Percentiles rank a stretch among this genome's conserved stretches.
These are phyloP conservation scores for Poeciliopsis prolifica DNA, from an alignment of 2,113 vertebrate species.

Conservation along the genomic window DNA sequence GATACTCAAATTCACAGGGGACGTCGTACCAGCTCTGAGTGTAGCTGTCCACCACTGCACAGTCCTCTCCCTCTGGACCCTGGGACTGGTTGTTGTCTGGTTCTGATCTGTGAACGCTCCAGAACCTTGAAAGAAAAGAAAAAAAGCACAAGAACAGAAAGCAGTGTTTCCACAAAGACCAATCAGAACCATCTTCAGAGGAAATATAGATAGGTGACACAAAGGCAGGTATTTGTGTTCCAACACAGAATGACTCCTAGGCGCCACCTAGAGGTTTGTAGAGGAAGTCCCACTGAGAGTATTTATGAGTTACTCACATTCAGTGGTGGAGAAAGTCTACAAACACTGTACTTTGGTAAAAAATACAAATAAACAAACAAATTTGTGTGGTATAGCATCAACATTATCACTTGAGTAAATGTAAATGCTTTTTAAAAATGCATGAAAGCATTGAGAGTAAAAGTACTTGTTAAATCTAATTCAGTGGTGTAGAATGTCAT, in stretches of 20 bases:
- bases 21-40: constrained; percentile 3
- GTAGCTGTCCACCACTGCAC: constrained; percentile 33
- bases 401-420: too few relatives aligned
- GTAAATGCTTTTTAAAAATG: too few relatives aligned
- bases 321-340: too few relatives aligned
- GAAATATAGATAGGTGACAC: too few relatives aligned
- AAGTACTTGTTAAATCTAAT: too few relatives aligned
- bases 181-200: not conserved
- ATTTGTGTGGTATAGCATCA: too few relatives aligned
- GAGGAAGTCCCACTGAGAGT: not conserved
- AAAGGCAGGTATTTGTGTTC: not conserved
- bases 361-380: too few relatives aligned
- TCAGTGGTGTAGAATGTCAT: too few relatives aligned
- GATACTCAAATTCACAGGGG: constrained; percentile 26
- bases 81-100: constrained; percentile 7
- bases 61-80: constrained; percentile 39
- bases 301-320: not conserved
- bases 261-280: constrained; percentile 7
- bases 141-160: not conserved
- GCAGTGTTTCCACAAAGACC: not conserved
- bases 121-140: constrained; percentile 5
- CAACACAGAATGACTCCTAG: not conserved
- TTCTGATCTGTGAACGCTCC: not conserved
- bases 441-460: too few relatives aligned
- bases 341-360: too few relatives aligned